Evolutionary conservation across 2,888 invertebrate species (phyloP).

Genomic region (Protonemura montana): DNA sequence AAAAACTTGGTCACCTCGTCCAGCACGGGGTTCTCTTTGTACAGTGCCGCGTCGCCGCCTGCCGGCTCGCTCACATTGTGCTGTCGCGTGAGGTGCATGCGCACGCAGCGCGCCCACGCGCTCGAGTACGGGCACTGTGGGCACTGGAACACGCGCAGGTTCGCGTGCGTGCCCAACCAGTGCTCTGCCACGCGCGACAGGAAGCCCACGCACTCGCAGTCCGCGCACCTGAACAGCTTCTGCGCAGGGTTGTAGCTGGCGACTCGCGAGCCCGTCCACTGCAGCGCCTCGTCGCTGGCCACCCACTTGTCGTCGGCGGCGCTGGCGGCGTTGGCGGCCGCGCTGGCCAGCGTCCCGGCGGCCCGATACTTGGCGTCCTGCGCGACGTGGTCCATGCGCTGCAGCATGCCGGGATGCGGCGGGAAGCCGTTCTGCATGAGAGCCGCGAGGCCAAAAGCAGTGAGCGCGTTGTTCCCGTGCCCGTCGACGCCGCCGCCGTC

Average conservation of each 20-base stretch:
- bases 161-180: conserved; percentile 78
- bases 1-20: conserved; percentile 77
- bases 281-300: conserved; percentile 73
- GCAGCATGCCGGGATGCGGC: conserved; percentile 67
- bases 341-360: not conserved
- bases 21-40: conserved; percentile 76
- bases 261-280: conserved; percentile 81
- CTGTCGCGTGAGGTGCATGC: conserved; percentile 75
- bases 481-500: conserved; percentile 53
- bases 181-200: conserved; percentile 77
- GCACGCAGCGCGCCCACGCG: conserved; percentile 78
- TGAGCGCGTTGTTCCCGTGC: conserved; percentile 41
- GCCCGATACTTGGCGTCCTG: conserved; percentile 53
- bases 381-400: conserved; percentile 55
- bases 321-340: conserved; percentile 12
- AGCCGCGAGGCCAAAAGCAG: conserved; percentile 73
- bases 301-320: conserved; percentile 69
- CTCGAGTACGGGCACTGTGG: conserved; percentile 77
- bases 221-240: conserved; percentile 76
- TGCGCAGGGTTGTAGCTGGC: conserved; percentile 81
- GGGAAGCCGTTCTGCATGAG: conserved; percentile 79
- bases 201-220: conserved; percentile 79
- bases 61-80: conserved; percentile 72
- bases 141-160: conserved; percentile 69
- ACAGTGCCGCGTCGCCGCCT: conserved; percentile 63